Evolutionary conservation across 2,113 vertebrate genomes (phyloP), one percentile per base, ranked within the genome.

Genomic region (Cnemophilus loriae): DNA sequence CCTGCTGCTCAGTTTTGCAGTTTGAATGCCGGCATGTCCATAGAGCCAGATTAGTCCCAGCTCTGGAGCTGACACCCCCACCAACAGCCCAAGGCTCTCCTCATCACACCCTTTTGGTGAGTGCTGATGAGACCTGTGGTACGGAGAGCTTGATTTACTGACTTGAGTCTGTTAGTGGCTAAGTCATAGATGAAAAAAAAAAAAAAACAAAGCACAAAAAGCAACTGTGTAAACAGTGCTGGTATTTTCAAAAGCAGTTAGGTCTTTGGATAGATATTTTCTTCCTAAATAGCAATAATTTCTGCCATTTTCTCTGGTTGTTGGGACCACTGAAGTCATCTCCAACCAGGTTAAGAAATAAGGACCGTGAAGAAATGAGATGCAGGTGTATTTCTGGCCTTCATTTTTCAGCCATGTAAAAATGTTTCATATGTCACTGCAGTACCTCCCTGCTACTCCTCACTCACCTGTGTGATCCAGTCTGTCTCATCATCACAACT

Each of bases 31-130:
- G 20, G 6, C 5, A 11, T 80, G 39, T 47, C 83, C 10, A 10
- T 16, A 24, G 6, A 69, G 12, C 6, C 13, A 74, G 10, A 42
- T 30, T 26, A 55, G 21, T 61, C 39, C 5, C 68, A 81, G 5
- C 10, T 78, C 42, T 53, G 33, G 16, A 81, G 42, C 2, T 65
- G 42, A 47, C 4, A 7, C 4, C 20, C 30, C 10, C 33, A 69
- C 3, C 9, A 61, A 16, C 8, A 90, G 20, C 7, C 32, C 39
- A 59, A 65, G 10, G 8, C 5, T 89, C 5, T 64, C 13, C 10
- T 69, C 28, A 46, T 61, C 13, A 15, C 1, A 0, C 13, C 6
- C 3, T 55, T 1, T 32, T 69, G 9, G 11, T 0, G 3, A 59
- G 24, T 9, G 44, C 5, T 79, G n/a, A 56, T 77, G 37, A 84